Base-by-base conservation (phyloP, 2,888 invertebrate species). In the Rhynchonema sp. region DNA sequence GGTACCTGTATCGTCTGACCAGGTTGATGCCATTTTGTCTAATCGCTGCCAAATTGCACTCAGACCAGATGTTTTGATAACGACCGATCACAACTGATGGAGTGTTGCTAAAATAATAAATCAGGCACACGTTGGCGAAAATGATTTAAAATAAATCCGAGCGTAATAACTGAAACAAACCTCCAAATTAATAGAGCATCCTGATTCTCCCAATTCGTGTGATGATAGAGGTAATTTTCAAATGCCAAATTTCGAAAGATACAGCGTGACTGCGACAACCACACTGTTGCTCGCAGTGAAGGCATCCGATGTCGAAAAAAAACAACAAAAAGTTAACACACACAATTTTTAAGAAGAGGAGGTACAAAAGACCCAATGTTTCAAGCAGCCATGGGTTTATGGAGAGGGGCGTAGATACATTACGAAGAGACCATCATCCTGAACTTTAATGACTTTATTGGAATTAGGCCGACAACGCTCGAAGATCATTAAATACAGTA, bases 11-110 rank as follows among this genome's bases (percentile, higher is more conserved):
- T 49, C 49, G 49, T 17, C 49, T 6, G 13, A n/a, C 49, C 49
- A 49, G 49, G n/a, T 49, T 13, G n/a, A 49, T 23, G 25, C 30
- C 23, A n/a, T n/a, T n/a, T n/a, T n/a, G n/a, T n/a, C n/a, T n/a
- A n/a, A n/a, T n/a, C n/a, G n/a, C n/a, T n/a, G n/a, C n/a, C n/a
- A n/a, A n/a, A n/a, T n/a, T n/a, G n/a, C n/a, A n/a, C 74, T 98
- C 96, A 38, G 83, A 74, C 85, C 92, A 98, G 0, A 92, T 90
- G 76, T 98, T 98, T 75, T 96, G 96, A 75, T 94, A 88, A 61
- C 88, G 82, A 6, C 98, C 98, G 72, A 96, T 83, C 3, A 98
- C 92, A 59, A 98, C 87, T 72, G 89, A 86, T 0, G 94, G 92
- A 65, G 84, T 30, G 22, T 27, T 9, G 9, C 25, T 60, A n/a